Base-by-base conservation (phyloP, 2,888 invertebrate species). In the Acleris literana region DNA sequence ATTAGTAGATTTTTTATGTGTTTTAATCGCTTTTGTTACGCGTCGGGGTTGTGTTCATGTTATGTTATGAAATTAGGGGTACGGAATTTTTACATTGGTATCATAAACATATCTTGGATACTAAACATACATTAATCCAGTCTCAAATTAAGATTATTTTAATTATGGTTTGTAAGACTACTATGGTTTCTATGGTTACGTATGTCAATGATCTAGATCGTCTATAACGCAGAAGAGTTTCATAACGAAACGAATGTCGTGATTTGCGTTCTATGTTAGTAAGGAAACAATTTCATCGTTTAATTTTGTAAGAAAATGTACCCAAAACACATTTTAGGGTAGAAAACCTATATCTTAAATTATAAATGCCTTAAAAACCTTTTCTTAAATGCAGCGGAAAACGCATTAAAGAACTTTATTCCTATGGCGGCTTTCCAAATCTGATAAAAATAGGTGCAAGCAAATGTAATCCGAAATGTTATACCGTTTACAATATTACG, bases 1-100 rank as follows among this genome's bases (percentile, higher is more conserved):
- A 65, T 65, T 65, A 65, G 65, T 65, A 56, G 55, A 65, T 56
- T 61, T 52, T 65, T 65, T 56, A 65, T 56, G 65, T 48, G 65
- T 61, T 65, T 54, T 61, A 65, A 65, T 65, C 60, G 65, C 51
- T 55, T 61, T 46, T 60, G 60, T 61, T 64, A 55, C 60, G 64
- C 33, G 49, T 54, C 53, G 59, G 53, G 48, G 16, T 59, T 58
- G 25, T 46, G 46, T 46, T 18, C 52, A 39, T 60, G 56, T 60
- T 55, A 60, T 60, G 55, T 49, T 48, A 49, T 55, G 48, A 65
- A 49, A 54, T 22, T 55, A 25, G 43, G n/a, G 51, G 43, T 25
- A 18, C 17, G 44, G 29, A 20, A 39, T 46, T 20, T 44, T 3
- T 44, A 55, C 43, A n/a, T 55, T n/a, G 46, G 46, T 46, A 17